These are phyloP conservation scores for Dipodomys merriami DNA, from an alignment of 2,113 vertebrate species.

Conservation along the genomic window DNA sequence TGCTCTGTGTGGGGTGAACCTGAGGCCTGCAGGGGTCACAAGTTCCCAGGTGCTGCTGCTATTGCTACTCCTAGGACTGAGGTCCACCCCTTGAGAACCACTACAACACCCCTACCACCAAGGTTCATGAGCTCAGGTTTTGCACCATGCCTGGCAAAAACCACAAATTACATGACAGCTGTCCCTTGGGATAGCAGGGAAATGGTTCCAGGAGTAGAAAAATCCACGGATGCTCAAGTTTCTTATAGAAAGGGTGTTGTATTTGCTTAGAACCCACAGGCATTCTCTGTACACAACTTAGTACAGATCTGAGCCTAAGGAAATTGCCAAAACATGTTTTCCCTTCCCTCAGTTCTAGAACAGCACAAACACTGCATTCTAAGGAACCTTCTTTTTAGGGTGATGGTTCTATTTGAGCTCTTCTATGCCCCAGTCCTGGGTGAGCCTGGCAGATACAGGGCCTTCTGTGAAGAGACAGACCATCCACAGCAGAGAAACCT, in stretches of 20 bases:
- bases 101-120: neutral
- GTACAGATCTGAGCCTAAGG: slow-evolving; percentile 35
- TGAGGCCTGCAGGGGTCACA: neutral
- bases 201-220: neutral
- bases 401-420: slow-evolving; percentile 20
- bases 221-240: neutral
- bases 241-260: neutral
- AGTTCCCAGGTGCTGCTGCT: neutral
- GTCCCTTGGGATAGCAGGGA: too few relatives aligned
- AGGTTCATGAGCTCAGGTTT: too few relatives aligned
- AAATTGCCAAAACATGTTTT: slow-evolving; percentile 35
- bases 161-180: too few relatives aligned
- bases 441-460: neutral
- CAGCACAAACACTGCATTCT: neutral
- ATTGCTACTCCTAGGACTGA: neutral
- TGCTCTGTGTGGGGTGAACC: too few relatives aligned
- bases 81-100: neutral
- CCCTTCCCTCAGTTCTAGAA: neutral
- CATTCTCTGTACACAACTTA: neutral
- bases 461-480: neutral
- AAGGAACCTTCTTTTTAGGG: slow-evolving; percentile 39
- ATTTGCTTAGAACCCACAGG: neutral
- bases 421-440: slow-evolving; percentile 8
- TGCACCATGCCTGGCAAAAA: too few relatives aligned
- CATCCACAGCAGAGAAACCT: neutral